A percentile compares a stretch with the other conserved stretches of the same genome.
phyloP scores from a whole-genome alignment of 2,113 vertebrate genomes.

The Nothoprocta pentlandii region DNA sequence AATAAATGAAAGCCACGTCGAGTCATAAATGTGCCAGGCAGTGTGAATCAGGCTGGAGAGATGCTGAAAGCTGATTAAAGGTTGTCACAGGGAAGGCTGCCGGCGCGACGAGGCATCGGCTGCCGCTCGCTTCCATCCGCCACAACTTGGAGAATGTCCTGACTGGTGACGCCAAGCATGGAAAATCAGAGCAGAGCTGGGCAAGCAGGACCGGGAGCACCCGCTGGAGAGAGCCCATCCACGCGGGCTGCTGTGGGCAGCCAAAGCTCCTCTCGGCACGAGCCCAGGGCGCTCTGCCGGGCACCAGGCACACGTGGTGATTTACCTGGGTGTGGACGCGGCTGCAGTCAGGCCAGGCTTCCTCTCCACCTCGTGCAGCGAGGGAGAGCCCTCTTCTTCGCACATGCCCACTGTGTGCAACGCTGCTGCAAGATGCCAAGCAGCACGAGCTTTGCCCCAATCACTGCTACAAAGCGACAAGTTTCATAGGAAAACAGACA shows the following conservation, averaged over 20 bases:
- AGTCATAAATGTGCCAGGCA: neutral
- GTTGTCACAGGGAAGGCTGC: rapidly evolving
- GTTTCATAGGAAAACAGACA: neutral
- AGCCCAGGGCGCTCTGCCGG: neutral
- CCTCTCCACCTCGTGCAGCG: neutral
- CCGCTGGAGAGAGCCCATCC: neutral
- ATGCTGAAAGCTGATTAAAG: neutral
- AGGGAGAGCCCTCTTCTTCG: neutral
- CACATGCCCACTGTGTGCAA: neutral
- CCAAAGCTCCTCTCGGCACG: neutral
- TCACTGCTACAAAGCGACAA: neutral
- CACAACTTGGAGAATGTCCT: no score
- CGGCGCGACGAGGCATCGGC: rapidly evolving
- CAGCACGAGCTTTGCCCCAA: neutral
- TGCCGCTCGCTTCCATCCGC: neutral
- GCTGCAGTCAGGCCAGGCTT: neutral
- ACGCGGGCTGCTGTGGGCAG: neutral
- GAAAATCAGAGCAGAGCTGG: rapidly evolving
- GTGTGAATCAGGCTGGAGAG: rapidly evolving
- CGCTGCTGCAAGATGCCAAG: neutral
- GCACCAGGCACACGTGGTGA: rapidly evolving
- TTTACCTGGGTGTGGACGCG: neutral
- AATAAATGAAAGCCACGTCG: neutral
- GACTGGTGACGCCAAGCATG: rapidly evolving
- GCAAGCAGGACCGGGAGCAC: neutral